These are phyloP conservation scores for Drosophila fungiperda DNA, from an alignment of 2,888 invertebrate species.

Conservation along the genomic window DNA sequence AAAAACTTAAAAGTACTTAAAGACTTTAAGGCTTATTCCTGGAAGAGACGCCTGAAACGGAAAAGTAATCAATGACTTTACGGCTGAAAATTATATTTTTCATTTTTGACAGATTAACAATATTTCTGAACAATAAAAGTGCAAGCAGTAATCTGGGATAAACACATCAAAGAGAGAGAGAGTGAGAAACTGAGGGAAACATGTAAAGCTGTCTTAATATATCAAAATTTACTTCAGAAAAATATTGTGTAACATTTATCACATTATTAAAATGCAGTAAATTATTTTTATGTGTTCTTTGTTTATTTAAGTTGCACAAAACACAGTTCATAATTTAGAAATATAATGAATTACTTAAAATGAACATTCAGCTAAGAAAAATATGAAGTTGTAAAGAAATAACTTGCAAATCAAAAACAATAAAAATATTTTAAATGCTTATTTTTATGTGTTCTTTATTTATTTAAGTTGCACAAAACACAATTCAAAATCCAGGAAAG, in stretches of 20 bases:
- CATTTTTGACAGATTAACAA: neutral
- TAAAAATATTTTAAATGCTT: too few species aligned
- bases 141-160: neutral
- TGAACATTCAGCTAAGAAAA: neutral
- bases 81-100: slow-evolving; percentile 7
- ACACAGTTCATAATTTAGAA: neutral
- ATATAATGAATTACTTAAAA: neutral
- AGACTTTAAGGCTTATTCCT: slow-evolving; percentile 18
- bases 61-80: slow-evolving; percentile 5
- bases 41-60: slow-evolving; percentile 7
- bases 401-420: neutral
- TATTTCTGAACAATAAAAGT: neutral
- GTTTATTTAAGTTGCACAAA: neutral
- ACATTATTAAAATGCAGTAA: neutral
- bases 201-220: neutral
- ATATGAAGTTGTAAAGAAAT: neutral
- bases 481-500: neutral
- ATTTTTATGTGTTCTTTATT: too few species aligned
- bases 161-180: too few species aligned
- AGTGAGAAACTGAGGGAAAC: neutral
- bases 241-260: neutral
- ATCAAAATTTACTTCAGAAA: neutral
- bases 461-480: neutral
- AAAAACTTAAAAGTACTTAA: slow-evolving; percentile 35
- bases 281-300: neutral